Base-by-base conservation (phyloP, 2,888 invertebrate species). In the Xanthia icteritia region DNA sequence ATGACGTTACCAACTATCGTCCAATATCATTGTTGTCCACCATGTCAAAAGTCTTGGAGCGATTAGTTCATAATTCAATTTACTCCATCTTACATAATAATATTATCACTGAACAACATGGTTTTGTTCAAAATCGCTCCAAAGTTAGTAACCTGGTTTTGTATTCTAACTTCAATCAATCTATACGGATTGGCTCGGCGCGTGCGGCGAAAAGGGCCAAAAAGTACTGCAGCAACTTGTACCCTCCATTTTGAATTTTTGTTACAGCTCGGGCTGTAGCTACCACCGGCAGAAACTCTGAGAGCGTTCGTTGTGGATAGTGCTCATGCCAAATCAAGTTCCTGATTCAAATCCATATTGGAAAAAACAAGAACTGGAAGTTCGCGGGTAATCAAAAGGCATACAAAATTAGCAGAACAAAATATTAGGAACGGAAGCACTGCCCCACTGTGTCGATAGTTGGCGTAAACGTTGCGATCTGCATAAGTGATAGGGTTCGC, bases 341-440 rank as follows among this genome's bases (percentile, higher is more conserved):
- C 4, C 39, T 70, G 11, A 73, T 54, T 17, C 17, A 13, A 23
- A 13, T 27, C n/a, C 13, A 20, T n/a, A 72, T 20, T 42, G 17
- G 2, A 71, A n/a, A 36, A 31, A 45, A 36, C 2, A 13, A n/a
- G 31, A 56, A 31, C 27, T 20, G n/a, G 23, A 65, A 31, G 20
- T n/a, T 17, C 39, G 5, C 17, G 17, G 27, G 11, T 56, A 54
- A 68, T n/a, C 54, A 54, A 67, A 67, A 36, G 15, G 17, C n/a
- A 56, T 36, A 36, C n/a, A 20, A 9, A 61, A 48, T 42, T 39
- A 65, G 31, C 51, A 61, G 20, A 11, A 61, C 36, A 39, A 45
- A 70, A 48, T 64, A 56, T 70, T 15, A 56, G 54, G 60, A 66
- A 74, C 79, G 81, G 81, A 79, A 81, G 51, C 36, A 73, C 23